Evolutionary conservation across 2,888 invertebrate genomes (phyloP), one percentile per base, ranked within the genome.

Genomic region (Melieria picta): DNA sequence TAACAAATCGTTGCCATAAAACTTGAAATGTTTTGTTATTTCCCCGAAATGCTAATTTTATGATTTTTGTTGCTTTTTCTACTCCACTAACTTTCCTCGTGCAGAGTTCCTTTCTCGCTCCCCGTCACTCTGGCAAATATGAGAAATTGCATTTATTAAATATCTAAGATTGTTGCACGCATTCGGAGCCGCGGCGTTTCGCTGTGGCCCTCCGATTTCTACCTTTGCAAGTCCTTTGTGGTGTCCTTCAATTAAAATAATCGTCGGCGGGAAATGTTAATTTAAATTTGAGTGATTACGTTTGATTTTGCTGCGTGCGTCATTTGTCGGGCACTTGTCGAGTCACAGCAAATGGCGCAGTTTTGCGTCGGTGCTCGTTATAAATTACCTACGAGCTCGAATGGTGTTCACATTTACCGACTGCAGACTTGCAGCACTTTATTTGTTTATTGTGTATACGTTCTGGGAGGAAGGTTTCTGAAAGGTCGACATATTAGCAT

Each of bases 231-330:
- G 13, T n/a, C 16, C 10, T 50, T 30, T 30, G 11, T 47, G 69
- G 55, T 62, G 62, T 69, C n/a, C 56, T 56, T 56, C 69, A 72
- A 67, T 80, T 80, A 80, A 80, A 78, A 80, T 82, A 81, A 81
- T 81, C 82, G 79, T 75, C 76, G 75, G 73, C 73, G 81, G 82
- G 83, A 82, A 83, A 83, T 83, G 82, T 82, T 81, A 82, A 83
- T 82, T 81, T 81, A 83, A 82, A 82, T 80, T 78, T 81, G 80
- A 82, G 78, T 79, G 81, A 82, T 81, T 81, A 80, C 78, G 72
- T 71, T 72, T 65, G 30, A 48, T 30, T 30, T 30, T 30, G 30
- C 30, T 30, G 30, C 30, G 30, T 30, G 30, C 30, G 30, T 30
- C 30, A 30, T 30, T 30, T 30, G 30, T 30, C 30, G 30, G 30